Conservation (phyloP, 2,797 vertebrate species). For the Holocentrus rufus region DNA sequence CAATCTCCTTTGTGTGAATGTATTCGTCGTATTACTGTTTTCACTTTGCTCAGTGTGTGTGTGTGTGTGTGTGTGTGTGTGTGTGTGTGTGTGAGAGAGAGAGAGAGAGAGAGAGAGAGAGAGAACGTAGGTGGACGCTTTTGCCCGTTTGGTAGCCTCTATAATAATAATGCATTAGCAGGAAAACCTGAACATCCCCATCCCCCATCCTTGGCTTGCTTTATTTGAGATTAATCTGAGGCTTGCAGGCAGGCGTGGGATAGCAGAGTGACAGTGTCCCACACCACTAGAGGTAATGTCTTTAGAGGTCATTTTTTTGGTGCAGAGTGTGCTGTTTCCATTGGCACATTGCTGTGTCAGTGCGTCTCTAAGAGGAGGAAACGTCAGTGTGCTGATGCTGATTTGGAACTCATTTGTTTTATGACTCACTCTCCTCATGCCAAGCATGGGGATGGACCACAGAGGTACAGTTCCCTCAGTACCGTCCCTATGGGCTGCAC, state of each 20-base stretch:
- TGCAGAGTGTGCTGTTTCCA: conserved; percentile 63
- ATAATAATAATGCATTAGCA: conserved; percentile 41
- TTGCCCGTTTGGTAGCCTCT: conserved; percentile 7
- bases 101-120: not conserved
- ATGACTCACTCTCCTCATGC: conserved; percentile 57
- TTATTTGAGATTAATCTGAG: conserved; percentile 44
- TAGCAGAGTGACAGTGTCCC: conserved; percentile 32
- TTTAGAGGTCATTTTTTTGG: conserved; percentile 69
- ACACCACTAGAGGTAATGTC: conserved; percentile 51
- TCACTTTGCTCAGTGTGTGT: not conserved
- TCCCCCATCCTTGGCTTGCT: conserved; percentile 28
- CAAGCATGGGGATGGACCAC: conserved; percentile 21
- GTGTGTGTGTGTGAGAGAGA: too few species aligned
- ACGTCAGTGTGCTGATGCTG: conserved; percentile 59
- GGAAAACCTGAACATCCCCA: conserved; percentile 24
- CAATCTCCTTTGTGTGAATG: not conserved
- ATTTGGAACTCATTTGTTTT: conserved; percentile 60
- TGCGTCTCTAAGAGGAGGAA: conserved; percentile 42
- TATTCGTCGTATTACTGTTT: not conserved
- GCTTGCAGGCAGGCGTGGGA: conserved; percentile 28
- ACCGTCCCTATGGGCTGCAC: conserved; percentile 4
- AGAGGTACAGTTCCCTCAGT: conserved; percentile 37
- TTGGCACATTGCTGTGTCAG: conserved; percentile 65
- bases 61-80: not conserved
- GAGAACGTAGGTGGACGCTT: not conserved